A percentile compares a stretch with the other conserved stretches of the same genome.
These are phyloP conservation scores for Phenganax marumi DNA, from an alignment of 92 coral and sea anemone genomes.

Conservation along the genomic window DNA sequence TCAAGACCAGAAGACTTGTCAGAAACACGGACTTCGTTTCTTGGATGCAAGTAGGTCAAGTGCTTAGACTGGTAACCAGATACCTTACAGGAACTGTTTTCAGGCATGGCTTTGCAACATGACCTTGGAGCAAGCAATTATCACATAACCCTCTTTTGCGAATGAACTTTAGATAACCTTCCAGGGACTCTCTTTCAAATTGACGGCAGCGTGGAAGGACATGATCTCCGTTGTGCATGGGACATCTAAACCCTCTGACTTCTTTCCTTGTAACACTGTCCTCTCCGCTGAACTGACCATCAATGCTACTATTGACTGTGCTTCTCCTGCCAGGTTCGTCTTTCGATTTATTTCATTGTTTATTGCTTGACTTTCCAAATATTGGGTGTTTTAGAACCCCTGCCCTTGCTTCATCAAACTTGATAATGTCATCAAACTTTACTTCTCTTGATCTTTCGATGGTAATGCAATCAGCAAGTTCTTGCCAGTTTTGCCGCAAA, in stretches of 20 bases:
- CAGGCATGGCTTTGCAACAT: slow-evolving; percentile 32
- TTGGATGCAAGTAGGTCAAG: not conserved
- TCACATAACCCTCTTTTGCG: slow-evolving; percentile 43
- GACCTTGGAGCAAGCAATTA: slow-evolving; percentile 44
- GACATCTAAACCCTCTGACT: not conserved
- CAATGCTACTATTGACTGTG: not conserved
- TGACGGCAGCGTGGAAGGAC: not conserved
- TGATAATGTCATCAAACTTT: not conserved
- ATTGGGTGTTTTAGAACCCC: not conserved
- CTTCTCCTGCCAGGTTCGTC: not conserved
- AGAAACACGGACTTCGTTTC: not conserved
- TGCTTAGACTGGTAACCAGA: not conserved
- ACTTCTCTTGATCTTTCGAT: not conserved
- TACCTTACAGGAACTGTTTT: slow-evolving; percentile 27
- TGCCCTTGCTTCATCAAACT: not conserved
- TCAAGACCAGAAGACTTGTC: not conserved
- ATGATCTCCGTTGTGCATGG: not conserved
- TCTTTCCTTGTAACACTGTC: not conserved
- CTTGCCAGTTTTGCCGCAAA: slow-evolving; percentile 49
- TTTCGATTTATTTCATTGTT: not conserved
- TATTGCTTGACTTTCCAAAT: not conserved
- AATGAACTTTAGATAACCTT: slow-evolving; percentile 40
- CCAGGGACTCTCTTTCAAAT: slow-evolving; percentile 18
- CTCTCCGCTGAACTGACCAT: not conserved
- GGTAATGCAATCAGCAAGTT: slow-evolving; percentile 14